phyloP scores from a whole-genome alignment of 2,888 invertebrate genomes.

The Unio delphinus region DNA sequence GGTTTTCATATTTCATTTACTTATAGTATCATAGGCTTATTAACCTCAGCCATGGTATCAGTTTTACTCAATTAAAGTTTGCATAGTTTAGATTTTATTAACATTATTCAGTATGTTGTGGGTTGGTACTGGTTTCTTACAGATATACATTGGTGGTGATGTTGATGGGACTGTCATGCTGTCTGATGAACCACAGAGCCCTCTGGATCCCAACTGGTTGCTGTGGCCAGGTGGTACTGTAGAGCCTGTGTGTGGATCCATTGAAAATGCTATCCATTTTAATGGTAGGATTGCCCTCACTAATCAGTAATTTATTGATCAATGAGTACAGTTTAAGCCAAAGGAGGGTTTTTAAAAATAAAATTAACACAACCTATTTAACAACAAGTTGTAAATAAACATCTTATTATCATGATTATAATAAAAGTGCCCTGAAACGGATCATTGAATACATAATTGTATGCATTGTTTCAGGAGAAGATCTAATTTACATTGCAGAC shows the following conservation, averaged over 20 bases:
- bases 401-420: too few species aligned
- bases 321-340: not conserved
- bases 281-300: constrained; percentile 45
- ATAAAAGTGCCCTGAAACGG: too few species aligned
- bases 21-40: too few species aligned
- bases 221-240: constrained; percentile 66
- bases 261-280: constrained; percentile 63
- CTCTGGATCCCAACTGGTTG: constrained; percentile 66
- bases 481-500: too few species aligned
- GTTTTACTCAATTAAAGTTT: too few species aligned
- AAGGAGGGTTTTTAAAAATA: not conserved
- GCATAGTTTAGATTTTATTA: too few species aligned
- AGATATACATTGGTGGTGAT: constrained; percentile 70
- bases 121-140: not conserved
- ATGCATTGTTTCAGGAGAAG: too few species aligned
- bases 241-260: constrained; percentile 63
- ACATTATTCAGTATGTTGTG: too few species aligned
- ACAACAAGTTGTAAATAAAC: too few species aligned
- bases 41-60: too few species aligned
- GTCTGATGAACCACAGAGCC: constrained; percentile 59
- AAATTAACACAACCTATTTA: too few species aligned
- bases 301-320: not conserved
- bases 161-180: constrained; percentile 61
- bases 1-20: not conserved
- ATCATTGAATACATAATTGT: too few species aligned